Conservation (phyloP, 2,888 invertebrate species). For the Pyrrhia umbra region DNA sequence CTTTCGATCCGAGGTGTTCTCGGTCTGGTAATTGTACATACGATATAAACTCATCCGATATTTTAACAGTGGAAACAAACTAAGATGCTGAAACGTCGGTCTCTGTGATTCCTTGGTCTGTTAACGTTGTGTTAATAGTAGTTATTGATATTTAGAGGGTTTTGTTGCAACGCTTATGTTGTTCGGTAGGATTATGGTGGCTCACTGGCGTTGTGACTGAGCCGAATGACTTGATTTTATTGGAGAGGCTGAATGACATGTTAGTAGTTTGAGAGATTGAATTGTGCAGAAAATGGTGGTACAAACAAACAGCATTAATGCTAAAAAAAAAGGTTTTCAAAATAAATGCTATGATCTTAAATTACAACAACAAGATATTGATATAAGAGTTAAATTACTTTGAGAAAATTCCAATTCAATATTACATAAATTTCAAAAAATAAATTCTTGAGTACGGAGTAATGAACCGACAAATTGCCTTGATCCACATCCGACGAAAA, state of each 20-base stretch:
- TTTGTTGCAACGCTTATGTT: constrained; percentile 41
- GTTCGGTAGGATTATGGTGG: constrained; percentile 49
- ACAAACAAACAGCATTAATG: too few species aligned
- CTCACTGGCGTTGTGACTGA: constrained; percentile 22
- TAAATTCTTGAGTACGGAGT: neutral
- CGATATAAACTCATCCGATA: constrained; percentile 19
- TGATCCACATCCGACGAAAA: constrained; percentile 11
- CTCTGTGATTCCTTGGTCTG: constrained; percentile 61
- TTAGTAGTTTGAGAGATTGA: neutral
- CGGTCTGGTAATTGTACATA: accelerated
- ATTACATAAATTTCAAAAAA: neutral
- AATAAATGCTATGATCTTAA: too few species aligned
- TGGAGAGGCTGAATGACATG: neutral
- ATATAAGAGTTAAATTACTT: too few species aligned
- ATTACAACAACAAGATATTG: too few species aligned
- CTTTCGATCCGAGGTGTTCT: neutral
- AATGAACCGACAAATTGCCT: constrained; percentile 28
- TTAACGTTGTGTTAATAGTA: constrained; percentile 63
- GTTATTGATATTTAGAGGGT: constrained; percentile 61
- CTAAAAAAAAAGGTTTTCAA: too few species aligned
- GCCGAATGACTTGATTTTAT: neutral
- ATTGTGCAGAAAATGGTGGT: neutral
- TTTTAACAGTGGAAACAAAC: constrained; percentile 41
- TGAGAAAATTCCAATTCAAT: neutral
- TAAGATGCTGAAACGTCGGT: constrained; percentile 55